These are phyloP conservation scores for Otocyon megalotis DNA, from an alignment of 2,113 vertebrate genomes.

Conservation along the genomic window DNA sequence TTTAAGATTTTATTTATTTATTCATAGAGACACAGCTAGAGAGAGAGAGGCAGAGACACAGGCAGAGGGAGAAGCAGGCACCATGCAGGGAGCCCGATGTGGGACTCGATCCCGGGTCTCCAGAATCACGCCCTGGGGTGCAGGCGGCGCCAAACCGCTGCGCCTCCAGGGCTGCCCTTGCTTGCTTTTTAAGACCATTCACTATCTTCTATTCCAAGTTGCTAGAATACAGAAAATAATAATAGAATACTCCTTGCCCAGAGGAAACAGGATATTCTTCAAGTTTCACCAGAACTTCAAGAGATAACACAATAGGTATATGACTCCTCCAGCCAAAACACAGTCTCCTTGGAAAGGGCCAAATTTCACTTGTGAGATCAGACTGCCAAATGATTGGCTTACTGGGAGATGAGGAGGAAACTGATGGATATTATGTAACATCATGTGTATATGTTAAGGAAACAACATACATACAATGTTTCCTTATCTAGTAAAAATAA, in stretches of 20 bases:
- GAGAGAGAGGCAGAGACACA: too few species aligned
- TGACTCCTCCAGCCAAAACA: not conserved
- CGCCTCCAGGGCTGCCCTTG: too few species aligned
- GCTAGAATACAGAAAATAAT: not conserved
- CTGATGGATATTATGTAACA: not conserved
- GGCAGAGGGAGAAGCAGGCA: too few species aligned
- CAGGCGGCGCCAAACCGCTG: too few species aligned
- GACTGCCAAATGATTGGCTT: not conserved
- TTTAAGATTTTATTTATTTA: too few species aligned
- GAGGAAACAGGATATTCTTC: not conserved
- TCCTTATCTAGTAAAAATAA: not conserved
- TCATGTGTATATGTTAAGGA: not conserved
- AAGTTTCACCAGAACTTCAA: conserved; percentile 33
- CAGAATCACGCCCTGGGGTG: too few species aligned
- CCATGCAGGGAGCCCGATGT: too few species aligned
- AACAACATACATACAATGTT: not conserved
- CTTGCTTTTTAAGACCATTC: conserved; percentile 2
- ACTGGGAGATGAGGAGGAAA: conserved; percentile 7
- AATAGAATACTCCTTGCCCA: not conserved
- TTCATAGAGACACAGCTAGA: too few species aligned
- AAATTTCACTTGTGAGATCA: conserved; percentile 8
- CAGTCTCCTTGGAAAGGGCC: not conserved
- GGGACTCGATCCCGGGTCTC: too few species aligned
- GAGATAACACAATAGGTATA: not conserved
- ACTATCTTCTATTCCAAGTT: not conserved